Evolutionary conservation across 2,113 vertebrate species (phyloP).

Genomic region (Coptodon rendalli): DNA sequence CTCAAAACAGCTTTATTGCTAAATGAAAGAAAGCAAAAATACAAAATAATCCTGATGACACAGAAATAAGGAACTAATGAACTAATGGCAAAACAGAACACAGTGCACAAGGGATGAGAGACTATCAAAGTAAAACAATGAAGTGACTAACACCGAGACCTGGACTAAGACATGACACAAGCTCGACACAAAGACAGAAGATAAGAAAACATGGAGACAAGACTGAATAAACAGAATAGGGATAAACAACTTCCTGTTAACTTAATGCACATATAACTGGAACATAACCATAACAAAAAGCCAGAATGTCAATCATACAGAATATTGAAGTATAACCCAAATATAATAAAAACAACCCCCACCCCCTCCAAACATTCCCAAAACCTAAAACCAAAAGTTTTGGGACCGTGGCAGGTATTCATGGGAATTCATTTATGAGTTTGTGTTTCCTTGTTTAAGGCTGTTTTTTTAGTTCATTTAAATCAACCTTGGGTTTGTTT

Average conservation of each 20-base stretch:
- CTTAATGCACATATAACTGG: background rate
- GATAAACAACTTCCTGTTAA: background rate
- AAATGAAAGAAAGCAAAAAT: background rate
- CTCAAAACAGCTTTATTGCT: background rate
- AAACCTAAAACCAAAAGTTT: background rate
- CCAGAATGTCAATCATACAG: background rate
- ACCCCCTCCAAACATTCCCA: background rate
- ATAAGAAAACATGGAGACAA: background rate
- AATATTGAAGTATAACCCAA: background rate
- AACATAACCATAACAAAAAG: background rate
- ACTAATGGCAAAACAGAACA: background rate
- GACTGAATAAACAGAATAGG: background rate
- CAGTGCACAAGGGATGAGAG: background rate
- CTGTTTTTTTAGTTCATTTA: background rate
- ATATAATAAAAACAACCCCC: rapidly evolving
- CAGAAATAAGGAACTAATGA: background rate
- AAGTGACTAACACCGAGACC: background rate
- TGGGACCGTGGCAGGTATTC: background rate
- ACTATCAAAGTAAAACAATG: background rate
- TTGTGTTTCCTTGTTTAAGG: background rate
- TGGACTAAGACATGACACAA: background rate
- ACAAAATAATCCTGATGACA: background rate
- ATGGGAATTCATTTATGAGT: background rate
- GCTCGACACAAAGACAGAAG: background rate
- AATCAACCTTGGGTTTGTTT: background rate